Base-by-base conservation (phyloP, 2,113 vertebrate genomes). In the Apodemus sylvaticus region DNA sequence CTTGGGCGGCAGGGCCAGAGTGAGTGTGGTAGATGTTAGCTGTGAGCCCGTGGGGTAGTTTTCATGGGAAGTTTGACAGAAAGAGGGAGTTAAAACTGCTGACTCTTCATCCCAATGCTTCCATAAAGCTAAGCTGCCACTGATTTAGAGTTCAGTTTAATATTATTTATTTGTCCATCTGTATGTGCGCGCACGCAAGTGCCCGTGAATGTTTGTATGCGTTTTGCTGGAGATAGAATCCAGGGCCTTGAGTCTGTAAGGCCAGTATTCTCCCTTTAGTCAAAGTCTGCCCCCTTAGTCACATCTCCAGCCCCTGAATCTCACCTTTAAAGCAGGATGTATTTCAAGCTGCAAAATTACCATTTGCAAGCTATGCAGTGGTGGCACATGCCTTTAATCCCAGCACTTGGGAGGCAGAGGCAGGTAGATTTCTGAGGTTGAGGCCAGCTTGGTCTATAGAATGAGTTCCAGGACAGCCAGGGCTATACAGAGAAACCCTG, bases 21-120 rank as follows among this genome's bases (percentile, higher is more conserved):
- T 66, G n/a, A 45, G 24, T 45, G n/a, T 85, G 4, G 0, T 60
- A 39, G 45, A 39, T 51, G 51, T 88, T 60, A 71, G 24, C 77
- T 3, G 0, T 79, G 66, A 77, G 11, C 45, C 66, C 85, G 42
- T 24, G 42, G 42, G 34, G 20, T 89, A 26, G 31, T 77, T 89
- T 94, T 94, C 48, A 26, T 51, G 68, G 36, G 58, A 89, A 45
- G 2, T 8, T 51, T 77, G 64, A 34, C 76, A 53, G 60, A 36
- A 93, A 93, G 58, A 8, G 16, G 24, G 68, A 62, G 48, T 66
- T 51, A 85, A 74, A 71, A 62, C 39, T 64, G 31, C 48, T 55
- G n/a, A 36, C 78, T 66, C 20, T 26, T 70, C 0, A 0, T 66
- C 20, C 48, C 1, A 7, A 14, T 10, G 36, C 66, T 39, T 2